Base-by-base conservation (phyloP, 2,888 invertebrate species). In the Cheilosia scutellata region DNA sequence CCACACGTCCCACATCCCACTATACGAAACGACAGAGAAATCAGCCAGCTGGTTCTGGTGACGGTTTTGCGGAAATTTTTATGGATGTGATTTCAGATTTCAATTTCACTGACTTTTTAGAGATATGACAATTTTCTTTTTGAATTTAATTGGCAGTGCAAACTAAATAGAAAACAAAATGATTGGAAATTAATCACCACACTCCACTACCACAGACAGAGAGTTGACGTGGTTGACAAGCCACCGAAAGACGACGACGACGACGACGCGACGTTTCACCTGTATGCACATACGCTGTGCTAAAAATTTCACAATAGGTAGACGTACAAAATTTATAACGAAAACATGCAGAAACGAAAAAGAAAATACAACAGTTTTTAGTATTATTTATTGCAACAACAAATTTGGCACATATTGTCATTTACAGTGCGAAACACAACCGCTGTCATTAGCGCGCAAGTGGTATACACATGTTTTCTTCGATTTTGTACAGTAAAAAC, bases 381-480 rank as follows among this genome's bases (percentile, higher is more conserved):
- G 20, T 11, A 37, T 9, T 37, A 53, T 16, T 62, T 65, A 25
- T 51, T 63, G 72, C 63, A 76, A 83, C 62, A 78, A 74, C 42
- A 74, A 63, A 65, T 33, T 70, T 70, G 57, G 57, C 53, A 65
- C 71, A 82, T 75, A 44, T 70, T 74, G 71, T 71, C 63, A 75
- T 80, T 76, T 65, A 40, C 58, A 31, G 37, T 75, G 65, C 58
- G 71, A 70, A 53, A 68, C 65, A 58, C 37, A 11, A 37, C 9
- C 37, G 37, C 9, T 37, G 11, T 11, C 5, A 63, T 37, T 57
- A 75, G 37, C 29, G 25, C 27, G 11, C 37, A 60, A 74, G 25
- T 84, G 84, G 79, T 84, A 84, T 79, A 84, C 58, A 29, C 58
- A 79, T 51, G 37, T 65, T 58, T 70, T 71, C 63, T 77, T 60